These are phyloP conservation scores for Saccopteryx bilineata DNA, from an alignment of 2,113 vertebrate genomes.

Conservation along the genomic window DNA sequence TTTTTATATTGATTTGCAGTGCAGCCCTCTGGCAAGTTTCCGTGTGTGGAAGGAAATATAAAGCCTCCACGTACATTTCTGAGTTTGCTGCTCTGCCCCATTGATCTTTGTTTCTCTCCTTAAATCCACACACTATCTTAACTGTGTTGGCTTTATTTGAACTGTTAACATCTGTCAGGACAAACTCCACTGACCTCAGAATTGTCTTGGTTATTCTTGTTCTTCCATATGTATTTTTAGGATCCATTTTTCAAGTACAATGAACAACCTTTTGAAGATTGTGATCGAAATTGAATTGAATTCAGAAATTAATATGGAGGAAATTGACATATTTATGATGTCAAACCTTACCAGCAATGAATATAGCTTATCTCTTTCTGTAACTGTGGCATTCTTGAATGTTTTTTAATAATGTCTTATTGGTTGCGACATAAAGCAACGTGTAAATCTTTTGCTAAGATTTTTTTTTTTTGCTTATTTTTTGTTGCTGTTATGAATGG, in stretches of 20 bases:
- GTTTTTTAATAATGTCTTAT: conserved; percentile 8
- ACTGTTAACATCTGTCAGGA: neutral
- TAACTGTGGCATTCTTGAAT: neutral
- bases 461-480: conserved; percentile 55
- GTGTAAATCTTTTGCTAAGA: neutral
- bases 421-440: conserved; percentile 16
- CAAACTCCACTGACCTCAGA: neutral
- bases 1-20: neutral
- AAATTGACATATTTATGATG: conserved; percentile 30
- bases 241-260: conserved; percentile 24
- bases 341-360: neutral
- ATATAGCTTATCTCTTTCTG: neutral
- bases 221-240: neutral
- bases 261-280: neutral
- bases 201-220: neutral
- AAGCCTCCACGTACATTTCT: neutral
- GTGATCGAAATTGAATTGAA: conserved; percentile 36
- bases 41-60: neutral
- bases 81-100: neutral
- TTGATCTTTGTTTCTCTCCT: fast-evolving
- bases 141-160: neutral
- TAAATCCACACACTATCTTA: fast-evolving
- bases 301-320: conserved; percentile 29
- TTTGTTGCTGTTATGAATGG: conserved; percentile 51
- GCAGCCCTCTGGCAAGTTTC: neutral